phyloP scores from a whole-genome alignment of 1,140 invertebrate genomes.

The Streblospio benedicti region DNA sequence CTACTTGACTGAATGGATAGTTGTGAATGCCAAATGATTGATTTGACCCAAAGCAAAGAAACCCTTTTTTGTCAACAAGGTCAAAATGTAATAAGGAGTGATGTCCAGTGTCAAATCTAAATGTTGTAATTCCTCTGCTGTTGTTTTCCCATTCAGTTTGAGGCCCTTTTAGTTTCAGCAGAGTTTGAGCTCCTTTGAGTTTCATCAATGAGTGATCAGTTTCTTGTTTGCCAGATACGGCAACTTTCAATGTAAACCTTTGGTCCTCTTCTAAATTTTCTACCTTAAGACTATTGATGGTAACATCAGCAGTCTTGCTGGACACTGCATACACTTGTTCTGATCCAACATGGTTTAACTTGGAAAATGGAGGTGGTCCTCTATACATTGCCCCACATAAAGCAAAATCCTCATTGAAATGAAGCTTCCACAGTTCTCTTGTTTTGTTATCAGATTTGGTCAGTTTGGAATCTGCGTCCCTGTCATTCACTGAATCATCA shows the following conservation, averaged over 20 bases:
- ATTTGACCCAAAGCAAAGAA: slow-evolving; percentile 14
- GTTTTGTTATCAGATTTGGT: slow-evolving; percentile 11
- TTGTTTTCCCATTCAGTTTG: slow-evolving; percentile 9
- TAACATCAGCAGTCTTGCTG: slow-evolving; percentile 12
- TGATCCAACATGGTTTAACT: slow-evolving; percentile 6
- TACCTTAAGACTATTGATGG: slow-evolving; percentile 10
- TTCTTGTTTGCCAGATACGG: not conserved
- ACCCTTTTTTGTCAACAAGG: slow-evolving; percentile 14
- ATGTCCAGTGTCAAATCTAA: slow-evolving; percentile 12
- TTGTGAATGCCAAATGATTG: slow-evolving; percentile 7
- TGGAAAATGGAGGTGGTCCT: slow-evolving; percentile 29
- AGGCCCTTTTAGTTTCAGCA: slow-evolving; percentile 13
- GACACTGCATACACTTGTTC: slow-evolving; percentile 12
- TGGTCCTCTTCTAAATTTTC: slow-evolving; percentile 11
- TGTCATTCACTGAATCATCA: slow-evolving; percentile 43
- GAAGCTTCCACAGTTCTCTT: slow-evolving; percentile 17
- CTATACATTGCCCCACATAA: slow-evolving; percentile 42
- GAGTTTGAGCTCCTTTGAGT: not conserved
- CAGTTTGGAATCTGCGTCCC: slow-evolving; percentile 35
- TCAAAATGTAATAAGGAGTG: slow-evolving; percentile 10
- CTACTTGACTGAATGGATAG: slow-evolving; percentile 10
- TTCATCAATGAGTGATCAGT: too few relatives aligned
- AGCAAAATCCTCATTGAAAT: slow-evolving; percentile 31
- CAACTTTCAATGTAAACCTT: slow-evolving; percentile 1
- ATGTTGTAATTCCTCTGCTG: slow-evolving; percentile 4